Base-by-base conservation (phyloP, 2,113 vertebrate species). In the Rostratula benghalensis region DNA sequence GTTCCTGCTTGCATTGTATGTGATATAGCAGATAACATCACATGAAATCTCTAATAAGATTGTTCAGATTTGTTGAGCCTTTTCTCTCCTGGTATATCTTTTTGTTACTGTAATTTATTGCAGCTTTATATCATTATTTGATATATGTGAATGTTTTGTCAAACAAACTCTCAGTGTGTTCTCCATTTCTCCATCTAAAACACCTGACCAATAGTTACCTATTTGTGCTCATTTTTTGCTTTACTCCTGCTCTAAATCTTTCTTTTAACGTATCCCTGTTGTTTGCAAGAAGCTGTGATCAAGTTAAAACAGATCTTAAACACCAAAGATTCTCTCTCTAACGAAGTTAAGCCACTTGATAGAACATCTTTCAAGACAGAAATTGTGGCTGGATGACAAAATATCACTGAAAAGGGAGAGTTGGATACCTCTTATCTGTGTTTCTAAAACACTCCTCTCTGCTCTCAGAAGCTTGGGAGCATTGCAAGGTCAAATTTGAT, bases 41-140 rank as follows among this genome's bases (percentile, higher is more conserved):
- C 74, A 68, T 31, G 69, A 95, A 87, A 78, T 82, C 65, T 89
- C 51, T 78, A 90, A 95, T 81, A 79, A 96, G 93, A 95, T 94
- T n/a, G n/a, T n/a, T 67, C 56, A 90, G 79, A 45, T 63, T 90
- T 83, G 56, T 83, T 75, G 59, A 94, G 85, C 22, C 53, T 78
- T 86, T 93, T 88, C 79, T 89, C 14, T 83, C 46, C 37, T 65
- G 56, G 30, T 82, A 48, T 70, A 84, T 79, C 69, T 87, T 84
- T 78, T 37, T 78, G 22, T 83, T 76, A 39, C 74, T 76, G 65
- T 65, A 94, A 93, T 91, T 84, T 91, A 79, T 95, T 94, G 68
- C 74, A 76, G 79, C 71, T 93, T 92, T 81, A 35, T 87, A 43
- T 78, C 60, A 51, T 94, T 87, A 67, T 74, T 95, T 95, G 83